Base-by-base conservation (phyloP, 2,797 vertebrate genomes). In the Thaleichthys pacificus region DNA sequence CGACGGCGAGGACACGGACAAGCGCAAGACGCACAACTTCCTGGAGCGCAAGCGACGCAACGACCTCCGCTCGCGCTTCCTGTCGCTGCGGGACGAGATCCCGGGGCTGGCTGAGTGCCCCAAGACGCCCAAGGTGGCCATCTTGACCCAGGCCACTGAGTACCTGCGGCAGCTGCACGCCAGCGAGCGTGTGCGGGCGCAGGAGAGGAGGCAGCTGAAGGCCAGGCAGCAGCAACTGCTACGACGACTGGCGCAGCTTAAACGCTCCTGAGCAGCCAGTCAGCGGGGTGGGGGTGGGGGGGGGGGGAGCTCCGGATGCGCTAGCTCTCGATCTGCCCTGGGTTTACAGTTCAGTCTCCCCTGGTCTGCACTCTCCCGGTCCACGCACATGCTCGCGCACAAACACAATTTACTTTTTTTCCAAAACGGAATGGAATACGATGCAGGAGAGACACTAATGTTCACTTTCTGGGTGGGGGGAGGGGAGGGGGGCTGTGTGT, bases 101-200 rank as follows among this genome's bases (percentile, higher is more conserved):
- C 96, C 96, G 0, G 93, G 94, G 32, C 88, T 97, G 2, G 94
- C 93, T 28, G 90, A 93, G 88, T 95, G 94, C 80, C 93, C 95
- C 86, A 97, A 97, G 82, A 95, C 96, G 0, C 95, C 96, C 7
- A 97, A 97, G 80, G 96, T 97, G 80, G 95, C 96, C 62, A 96
- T 97, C 85, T 88, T 97, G 82, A 96, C 95, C 66, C 94, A 94
- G 61, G 95, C 96, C 56, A 93, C 95, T 0, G 94, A 97, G 83
- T 97, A 96, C 85, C 89, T 97, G 89, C 93, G 93, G 80, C 91
- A 94, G 21, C 93, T 97, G 67, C 89, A 96, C 3, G 79, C 84
- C 21, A 87, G 89, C 0, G 96, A 96, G 85, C 87, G 92, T 88
- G 93, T 93, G 81, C 94, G 96, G 93, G 87, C 87, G 0, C 94